Base-by-base conservation (phyloP, 2,888 invertebrate species). In the Disparrhopalites patrizii region DNA sequence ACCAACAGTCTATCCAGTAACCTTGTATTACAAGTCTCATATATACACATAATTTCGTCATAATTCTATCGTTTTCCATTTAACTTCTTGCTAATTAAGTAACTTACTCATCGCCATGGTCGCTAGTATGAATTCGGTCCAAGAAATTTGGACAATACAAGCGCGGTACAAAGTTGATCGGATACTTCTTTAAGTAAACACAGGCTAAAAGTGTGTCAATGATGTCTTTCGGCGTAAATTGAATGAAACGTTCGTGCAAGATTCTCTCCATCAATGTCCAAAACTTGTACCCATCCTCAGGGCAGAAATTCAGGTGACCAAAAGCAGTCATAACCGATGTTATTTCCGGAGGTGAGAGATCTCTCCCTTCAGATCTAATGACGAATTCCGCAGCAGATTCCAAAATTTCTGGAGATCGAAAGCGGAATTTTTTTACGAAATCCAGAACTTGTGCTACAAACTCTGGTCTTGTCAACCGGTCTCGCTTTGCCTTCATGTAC, bases 151-250 rank as follows among this genome's bases (percentile, higher is more conserved):
- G 80, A 70, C 82, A 84, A 72, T 87, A 85, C 62, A 88, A 79
- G 76, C 81, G 83, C 28, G 82, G 80, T 0, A 84, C 81, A 74
- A 87, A 83, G 74, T 83, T 83, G 3, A 84, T 72, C 4, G 88
- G 87, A 78, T 84, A 84, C 75, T 83, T 83, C 57, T 83, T 81
- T 30, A 86, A 76, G 77, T 86, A 88, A 58, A 86, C 81, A 75
- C 84, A 86, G 8, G 86, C 82, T n/a, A 87, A 78, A 65, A 87
- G 77, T 68, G 87, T 81, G 66, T 85, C 84, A 40, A 86, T 78
- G 10, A 85, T 77, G 74, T 86, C 84, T 70, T 83, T 81, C 30
- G 83, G 79, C 64, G 80, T 79, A 65, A 88, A 81, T 76, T 85
- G 83, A 4, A 80, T 76, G 78, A 86, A 86, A 66, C 84, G 83